Percentiles rank a stretch among this genome's conserved stretches.
Conservation (phyloP, 1,140 invertebrate species). For the Phymorhynchus buccinoides region DNA sequence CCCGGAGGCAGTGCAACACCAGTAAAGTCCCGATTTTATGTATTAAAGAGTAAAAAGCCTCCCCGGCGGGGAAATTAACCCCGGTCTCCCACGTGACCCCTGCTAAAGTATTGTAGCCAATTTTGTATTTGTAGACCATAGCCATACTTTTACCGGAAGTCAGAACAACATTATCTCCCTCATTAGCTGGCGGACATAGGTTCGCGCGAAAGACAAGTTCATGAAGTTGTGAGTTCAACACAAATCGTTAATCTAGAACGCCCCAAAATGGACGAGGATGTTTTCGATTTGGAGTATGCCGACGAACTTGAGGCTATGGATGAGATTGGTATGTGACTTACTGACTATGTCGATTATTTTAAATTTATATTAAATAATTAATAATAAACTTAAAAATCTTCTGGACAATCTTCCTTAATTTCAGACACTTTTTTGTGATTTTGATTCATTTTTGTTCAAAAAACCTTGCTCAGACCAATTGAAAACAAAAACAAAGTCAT, state of each 20-base stretch:
- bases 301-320: slow-evolving; percentile 27
- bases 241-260: not conserved
- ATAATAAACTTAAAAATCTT: not conserved
- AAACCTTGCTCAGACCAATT: too few relatives aligned
- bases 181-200: not conserved
- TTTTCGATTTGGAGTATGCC: slow-evolving; percentile 24
- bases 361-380: not conserved
- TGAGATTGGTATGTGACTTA: not conserved
- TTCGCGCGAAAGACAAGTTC: slow-evolving; percentile 23
- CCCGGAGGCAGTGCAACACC: too few relatives aligned
- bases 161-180: not conserved
- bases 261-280: slow-evolving; percentile 2
- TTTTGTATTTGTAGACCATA: too few relatives aligned
- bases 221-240: not conserved
- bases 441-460: too few relatives aligned
- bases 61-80: too few relatives aligned
- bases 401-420: too few relatives aligned
- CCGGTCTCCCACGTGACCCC: too few relatives aligned
- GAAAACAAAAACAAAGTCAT: too few relatives aligned
- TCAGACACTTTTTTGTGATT: too few relatives aligned
- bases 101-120: not conserved
- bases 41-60: too few relatives aligned
- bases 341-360: not conserved
- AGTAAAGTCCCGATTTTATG: too few relatives aligned
- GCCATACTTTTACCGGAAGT: too few relatives aligned